Conservation (phyloP, 2,888 invertebrate genomes). For the Xestobium rufovillosum region DNA sequence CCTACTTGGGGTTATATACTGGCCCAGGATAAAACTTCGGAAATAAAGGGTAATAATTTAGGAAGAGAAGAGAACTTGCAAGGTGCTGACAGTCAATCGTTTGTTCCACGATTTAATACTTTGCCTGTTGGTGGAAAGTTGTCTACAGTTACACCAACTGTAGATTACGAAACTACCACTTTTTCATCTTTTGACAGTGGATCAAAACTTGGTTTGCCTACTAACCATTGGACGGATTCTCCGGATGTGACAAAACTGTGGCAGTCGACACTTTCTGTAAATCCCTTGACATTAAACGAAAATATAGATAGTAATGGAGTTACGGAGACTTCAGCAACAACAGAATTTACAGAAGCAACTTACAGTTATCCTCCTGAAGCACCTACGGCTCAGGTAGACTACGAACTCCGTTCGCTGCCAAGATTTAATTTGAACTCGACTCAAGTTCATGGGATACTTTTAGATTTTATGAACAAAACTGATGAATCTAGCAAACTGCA, state of each 20-base stretch:
- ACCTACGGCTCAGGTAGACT: slow-evolving; percentile 30
- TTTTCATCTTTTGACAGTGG: not conserved
- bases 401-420: slow-evolving; percentile 41
- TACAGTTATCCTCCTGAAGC: slow-evolving; percentile 14
- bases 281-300: slow-evolving; percentile 67
- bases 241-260: slow-evolving; percentile 51
- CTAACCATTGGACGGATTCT: slow-evolving; percentile 38
- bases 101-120: slow-evolving; percentile 52
- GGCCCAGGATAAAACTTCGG: slow-evolving; percentile 27
- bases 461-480: slow-evolving; percentile 50
- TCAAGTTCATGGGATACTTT: slow-evolving; percentile 37
- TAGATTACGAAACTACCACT: not conserved
- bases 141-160: not conserved
- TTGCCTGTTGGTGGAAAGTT: slow-evolving; percentile 41
- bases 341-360: slow-evolving; percentile 17
- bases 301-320: slow-evolving; percentile 34
- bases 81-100: slow-evolving; percentile 63
- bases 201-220: slow-evolving; percentile 25
- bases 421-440: slow-evolving; percentile 34
- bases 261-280: slow-evolving; percentile 61
- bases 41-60: slow-evolving; percentile 18
- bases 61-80: slow-evolving; percentile 51
- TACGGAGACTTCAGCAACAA: slow-evolving; percentile 21
- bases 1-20: slow-evolving; percentile 39
- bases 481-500: slow-evolving; percentile 65